These are phyloP conservation scores for Poeciliopsis infans DNA, from an alignment of 2,797 vertebrate genomes.

Conservation along the genomic window DNA sequence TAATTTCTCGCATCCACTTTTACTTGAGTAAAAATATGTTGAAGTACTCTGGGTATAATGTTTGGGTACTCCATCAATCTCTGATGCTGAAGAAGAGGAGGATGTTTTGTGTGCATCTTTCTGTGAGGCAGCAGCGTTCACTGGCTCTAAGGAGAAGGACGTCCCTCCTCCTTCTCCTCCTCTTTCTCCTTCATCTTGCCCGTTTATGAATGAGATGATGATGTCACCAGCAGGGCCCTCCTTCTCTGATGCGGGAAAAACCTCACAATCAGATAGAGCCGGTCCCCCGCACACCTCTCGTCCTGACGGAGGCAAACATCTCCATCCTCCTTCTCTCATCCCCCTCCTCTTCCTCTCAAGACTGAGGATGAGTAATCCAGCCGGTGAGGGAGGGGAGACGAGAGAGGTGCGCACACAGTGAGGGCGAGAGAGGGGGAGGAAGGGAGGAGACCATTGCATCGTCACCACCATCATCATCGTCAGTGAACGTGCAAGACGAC, in stretches of 20 bases:
- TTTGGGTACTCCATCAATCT: too few species aligned
- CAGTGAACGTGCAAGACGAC: conserved; percentile 23
- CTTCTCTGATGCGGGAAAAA: conserved; percentile 74
- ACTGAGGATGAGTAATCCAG: conserved; percentile 75
- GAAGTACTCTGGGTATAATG: too few species aligned
- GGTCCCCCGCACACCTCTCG: conserved; percentile 15
- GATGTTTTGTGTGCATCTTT: neutral
- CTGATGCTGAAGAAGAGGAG: neutral
- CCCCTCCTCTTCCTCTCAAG: conserved; percentile 25
- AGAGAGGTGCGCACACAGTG: conserved; percentile 22
- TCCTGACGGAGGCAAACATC: conserved; percentile 7
- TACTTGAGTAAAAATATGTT: too few species aligned
- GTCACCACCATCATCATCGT: conserved; percentile 48
- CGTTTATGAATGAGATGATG: conserved; percentile 71
- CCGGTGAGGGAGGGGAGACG: conserved; percentile 27
- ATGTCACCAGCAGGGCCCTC: conserved; percentile 56
- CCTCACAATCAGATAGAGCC: conserved; percentile 55
- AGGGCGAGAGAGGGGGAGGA: conserved; percentile 24
- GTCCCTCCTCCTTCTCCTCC: conserved; percentile 9
- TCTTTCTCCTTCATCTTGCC: neutral
- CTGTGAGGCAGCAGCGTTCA: neutral
- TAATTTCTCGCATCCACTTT: too few species aligned
- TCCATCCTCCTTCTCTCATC: neutral
- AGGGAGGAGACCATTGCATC: conserved; percentile 38
- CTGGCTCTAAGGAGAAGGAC: conserved; percentile 17